phyloP scores from a whole-genome alignment of 2,888 invertebrate genomes.

The Tetrapedia diversipes region DNA sequence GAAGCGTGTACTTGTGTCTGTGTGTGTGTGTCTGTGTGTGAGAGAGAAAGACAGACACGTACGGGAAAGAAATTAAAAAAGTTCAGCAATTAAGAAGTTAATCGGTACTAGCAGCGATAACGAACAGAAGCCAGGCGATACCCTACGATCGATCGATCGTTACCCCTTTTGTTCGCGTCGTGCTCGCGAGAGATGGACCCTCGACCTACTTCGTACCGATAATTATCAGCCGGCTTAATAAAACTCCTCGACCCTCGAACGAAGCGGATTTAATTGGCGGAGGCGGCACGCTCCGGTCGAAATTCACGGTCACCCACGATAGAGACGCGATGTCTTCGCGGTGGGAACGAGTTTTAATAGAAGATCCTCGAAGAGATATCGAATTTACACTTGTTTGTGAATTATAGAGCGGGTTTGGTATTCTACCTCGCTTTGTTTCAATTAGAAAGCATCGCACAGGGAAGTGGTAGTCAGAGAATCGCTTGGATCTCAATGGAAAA shows the following conservation, averaged over 20 bases:
- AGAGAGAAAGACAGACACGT: background rate
- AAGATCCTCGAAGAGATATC: background rate
- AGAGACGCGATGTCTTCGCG: background rate
- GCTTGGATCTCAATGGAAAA: too few species aligned
- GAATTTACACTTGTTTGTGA: too few species aligned
- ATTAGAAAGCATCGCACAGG: too few species aligned
- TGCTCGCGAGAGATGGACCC: conserved; percentile 63
- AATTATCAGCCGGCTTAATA: conserved; percentile 73
- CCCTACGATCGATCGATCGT: conserved; percentile 61
- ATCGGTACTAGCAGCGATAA: conserved; percentile 62
- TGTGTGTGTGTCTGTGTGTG: too few species aligned
- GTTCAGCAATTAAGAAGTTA: conserved; percentile 68
- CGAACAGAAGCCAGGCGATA: conserved; percentile 63
- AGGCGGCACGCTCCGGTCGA: conserved; percentile 6
- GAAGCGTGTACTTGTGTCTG: too few species aligned
- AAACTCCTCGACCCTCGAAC: conserved; percentile 58
- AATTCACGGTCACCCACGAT: conserved; percentile 47
- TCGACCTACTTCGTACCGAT: conserved; percentile 75
- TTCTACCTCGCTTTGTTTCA: too few species aligned
- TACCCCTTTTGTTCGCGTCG: conserved; percentile 62
- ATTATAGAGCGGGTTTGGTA: too few species aligned
- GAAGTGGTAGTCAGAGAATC: too few species aligned
- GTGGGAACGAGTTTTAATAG: background rate
- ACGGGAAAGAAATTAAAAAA: conserved; percentile 58
- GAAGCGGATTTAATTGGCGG: conserved; percentile 61